Percentiles rank a stretch among this genome's conserved stretches.
phyloP scores from a whole-genome alignment of 2,113 vertebrate species.

The Columba janthina region DNA sequence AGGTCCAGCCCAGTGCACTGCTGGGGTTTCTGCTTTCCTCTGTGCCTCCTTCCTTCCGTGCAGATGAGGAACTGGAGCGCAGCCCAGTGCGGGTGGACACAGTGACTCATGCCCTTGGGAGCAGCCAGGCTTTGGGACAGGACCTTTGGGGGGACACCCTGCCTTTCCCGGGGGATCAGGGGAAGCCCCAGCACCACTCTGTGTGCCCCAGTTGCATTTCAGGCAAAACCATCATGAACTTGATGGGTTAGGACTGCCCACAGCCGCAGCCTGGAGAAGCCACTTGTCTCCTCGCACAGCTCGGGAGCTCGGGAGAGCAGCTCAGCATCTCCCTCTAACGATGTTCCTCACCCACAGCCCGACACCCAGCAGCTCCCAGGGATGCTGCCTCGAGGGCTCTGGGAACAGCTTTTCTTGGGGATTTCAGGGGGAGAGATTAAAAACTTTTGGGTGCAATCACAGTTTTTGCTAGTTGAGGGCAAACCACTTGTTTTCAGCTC shows the following conservation, averaged over 20 bases:
- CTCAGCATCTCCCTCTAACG: conserved; percentile 47
- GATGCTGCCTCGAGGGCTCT: neutral
- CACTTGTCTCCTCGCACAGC: neutral
- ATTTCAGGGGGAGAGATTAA: neutral
- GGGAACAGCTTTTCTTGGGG: neutral
- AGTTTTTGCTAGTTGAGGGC: neutral
- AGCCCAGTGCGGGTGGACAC: accelerated
- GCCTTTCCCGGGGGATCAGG: accelerated
- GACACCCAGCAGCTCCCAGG: neutral
- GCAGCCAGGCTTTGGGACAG: neutral
- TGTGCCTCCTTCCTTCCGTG: neutral
- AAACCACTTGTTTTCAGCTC: neutral
- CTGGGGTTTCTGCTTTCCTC: neutral
- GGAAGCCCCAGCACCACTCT: neutral
- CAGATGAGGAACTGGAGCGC: neutral
- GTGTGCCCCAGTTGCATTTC: neutral
- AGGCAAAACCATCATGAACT: accelerated
- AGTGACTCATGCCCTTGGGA: neutral
- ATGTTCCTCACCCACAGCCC: neutral
- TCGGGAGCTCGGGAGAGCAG: neutral
- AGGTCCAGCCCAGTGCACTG: accelerated
- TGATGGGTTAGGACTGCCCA: accelerated
- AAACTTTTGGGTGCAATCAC: neutral
- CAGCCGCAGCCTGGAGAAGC: neutral
- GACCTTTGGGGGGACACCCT: neutral